phyloP scores from a whole-genome alignment of 1,140 invertebrate species.

The Dinoponera quadriceps region DNA sequence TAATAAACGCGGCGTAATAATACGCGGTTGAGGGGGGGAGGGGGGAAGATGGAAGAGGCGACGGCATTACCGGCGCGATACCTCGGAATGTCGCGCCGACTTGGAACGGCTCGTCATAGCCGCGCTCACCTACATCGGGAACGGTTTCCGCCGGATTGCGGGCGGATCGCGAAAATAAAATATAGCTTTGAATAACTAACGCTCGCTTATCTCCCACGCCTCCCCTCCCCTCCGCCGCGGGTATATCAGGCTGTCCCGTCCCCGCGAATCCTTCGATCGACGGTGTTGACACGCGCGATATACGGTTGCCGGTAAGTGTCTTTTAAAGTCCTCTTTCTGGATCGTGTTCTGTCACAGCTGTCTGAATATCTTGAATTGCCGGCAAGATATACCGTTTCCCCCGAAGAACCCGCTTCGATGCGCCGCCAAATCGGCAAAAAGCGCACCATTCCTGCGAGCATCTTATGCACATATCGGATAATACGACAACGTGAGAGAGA shows the following conservation, averaged over 20 bases:
- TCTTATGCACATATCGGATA: neutral
- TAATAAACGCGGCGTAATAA: slow-evolving; percentile 55
- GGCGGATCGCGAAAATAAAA: slow-evolving; percentile 2
- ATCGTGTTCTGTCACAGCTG: slow-evolving; percentile 41
- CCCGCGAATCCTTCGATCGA: slow-evolving; percentile 35
- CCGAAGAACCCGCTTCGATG: slow-evolving; percentile 12
- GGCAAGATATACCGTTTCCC: neutral
- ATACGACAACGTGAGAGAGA: no score
- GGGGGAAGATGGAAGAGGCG: neutral
- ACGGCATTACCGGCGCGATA: neutral
- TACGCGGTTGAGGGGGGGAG: slow-evolving; percentile 12
- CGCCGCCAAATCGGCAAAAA: neutral
- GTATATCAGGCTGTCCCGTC: neutral
- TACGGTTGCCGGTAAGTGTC: slow-evolving; percentile 49
- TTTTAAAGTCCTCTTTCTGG: slow-evolving; percentile 43
- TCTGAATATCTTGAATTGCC: slow-evolving; percentile 48
- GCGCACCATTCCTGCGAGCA: neutral
- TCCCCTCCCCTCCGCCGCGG: neutral
- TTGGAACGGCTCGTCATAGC: neutral
- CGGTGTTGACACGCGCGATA: slow-evolving; percentile 45
- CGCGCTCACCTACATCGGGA: neutral
- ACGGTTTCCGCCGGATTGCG: slow-evolving; percentile 1
- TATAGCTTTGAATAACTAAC: slow-evolving; percentile 1
- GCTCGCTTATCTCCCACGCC: neutral
- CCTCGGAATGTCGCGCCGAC: neutral